phyloP scores from a whole-genome alignment of 2,888 invertebrate species.

The Cataglyphis altisquamis region DNA sequence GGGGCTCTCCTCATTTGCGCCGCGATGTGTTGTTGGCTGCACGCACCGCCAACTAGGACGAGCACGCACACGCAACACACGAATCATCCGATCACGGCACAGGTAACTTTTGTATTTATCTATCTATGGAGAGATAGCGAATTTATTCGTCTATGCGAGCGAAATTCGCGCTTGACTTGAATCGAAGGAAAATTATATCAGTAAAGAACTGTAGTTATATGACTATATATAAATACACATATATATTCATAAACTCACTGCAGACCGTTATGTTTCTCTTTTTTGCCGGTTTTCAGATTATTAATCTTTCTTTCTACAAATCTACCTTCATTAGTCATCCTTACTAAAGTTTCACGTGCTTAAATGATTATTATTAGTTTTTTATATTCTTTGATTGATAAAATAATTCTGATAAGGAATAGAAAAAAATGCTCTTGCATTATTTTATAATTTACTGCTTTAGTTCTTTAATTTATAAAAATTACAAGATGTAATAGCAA shows the following conservation, averaged over 20 bases:
- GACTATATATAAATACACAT: background rate
- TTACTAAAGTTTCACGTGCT: background rate
- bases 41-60: constrained; percentile 83
- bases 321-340: background rate
- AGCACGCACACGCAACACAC: constrained; percentile 79
- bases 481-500: background rate
- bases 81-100: constrained; percentile 83
- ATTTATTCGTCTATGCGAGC: background rate
- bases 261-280: background rate
- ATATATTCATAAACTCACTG: background rate
- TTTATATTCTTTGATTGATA: background rate
- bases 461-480: background rate
- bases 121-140: background rate
- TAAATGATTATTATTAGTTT: background rate
- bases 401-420: background rate
- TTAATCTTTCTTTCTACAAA: constrained; percentile 12
- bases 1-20: constrained; percentile 91
- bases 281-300: background rate
- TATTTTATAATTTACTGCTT: background rate
- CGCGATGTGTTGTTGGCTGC: constrained; percentile 92
- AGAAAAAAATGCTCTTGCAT: background rate
- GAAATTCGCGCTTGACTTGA: constrained; percentile 25
- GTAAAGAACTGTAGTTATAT: background rate
- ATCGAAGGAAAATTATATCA: constrained; percentile 11
- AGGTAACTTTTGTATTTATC: constrained; percentile 75